Conservation (phyloP, 1,140 invertebrate species). For the Drosophila pandora region DNA sequence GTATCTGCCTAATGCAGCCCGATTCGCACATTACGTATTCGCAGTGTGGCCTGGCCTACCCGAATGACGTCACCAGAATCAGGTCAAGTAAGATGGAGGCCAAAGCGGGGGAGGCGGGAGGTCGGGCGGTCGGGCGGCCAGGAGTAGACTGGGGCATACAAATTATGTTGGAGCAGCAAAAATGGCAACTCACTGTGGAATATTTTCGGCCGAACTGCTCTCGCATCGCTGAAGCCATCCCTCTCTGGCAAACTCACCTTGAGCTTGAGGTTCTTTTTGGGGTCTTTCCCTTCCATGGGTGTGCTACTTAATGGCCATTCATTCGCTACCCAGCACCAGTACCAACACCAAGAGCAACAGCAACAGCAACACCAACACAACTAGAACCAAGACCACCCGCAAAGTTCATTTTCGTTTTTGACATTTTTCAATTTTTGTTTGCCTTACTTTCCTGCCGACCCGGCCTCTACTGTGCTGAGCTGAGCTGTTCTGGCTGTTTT, state of each 20-base stretch:
- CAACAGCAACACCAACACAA: slow-evolving; percentile 7
- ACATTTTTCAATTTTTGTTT: slow-evolving; percentile 74
- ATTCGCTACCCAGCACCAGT: slow-evolving; percentile 28
- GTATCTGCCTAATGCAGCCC: slow-evolving; percentile 33
- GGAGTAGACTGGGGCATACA: slow-evolving; percentile 38
- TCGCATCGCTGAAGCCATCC: not conserved
- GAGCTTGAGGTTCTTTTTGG: slow-evolving; percentile 39
- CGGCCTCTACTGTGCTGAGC: slow-evolving; percentile 3
- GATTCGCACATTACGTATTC: slow-evolving; percentile 54
- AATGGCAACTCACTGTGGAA: slow-evolving; percentile 72
- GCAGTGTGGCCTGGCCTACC: slow-evolving; percentile 41
- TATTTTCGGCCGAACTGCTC: slow-evolving; percentile 34
- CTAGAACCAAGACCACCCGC: slow-evolving; percentile 38
- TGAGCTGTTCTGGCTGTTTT: slow-evolving; percentile 16
- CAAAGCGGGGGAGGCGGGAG: not conserved
- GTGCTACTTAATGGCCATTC: slow-evolving; percentile 61
- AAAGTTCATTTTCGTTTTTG: slow-evolving; percentile 72
- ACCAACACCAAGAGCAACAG: slow-evolving; percentile 1
- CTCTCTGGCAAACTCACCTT: slow-evolving; percentile 44
- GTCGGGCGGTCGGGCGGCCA: not conserved
- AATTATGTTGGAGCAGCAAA: slow-evolving; percentile 66
- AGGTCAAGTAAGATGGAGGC: slow-evolving; percentile 52
- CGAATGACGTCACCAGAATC: slow-evolving; percentile 75
- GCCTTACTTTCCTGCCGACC: slow-evolving; percentile 18
- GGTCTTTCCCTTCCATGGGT: slow-evolving; percentile 34